phyloP scores from a whole-genome alignment of 1,140 invertebrate species.

The Hermetia illucens region DNA sequence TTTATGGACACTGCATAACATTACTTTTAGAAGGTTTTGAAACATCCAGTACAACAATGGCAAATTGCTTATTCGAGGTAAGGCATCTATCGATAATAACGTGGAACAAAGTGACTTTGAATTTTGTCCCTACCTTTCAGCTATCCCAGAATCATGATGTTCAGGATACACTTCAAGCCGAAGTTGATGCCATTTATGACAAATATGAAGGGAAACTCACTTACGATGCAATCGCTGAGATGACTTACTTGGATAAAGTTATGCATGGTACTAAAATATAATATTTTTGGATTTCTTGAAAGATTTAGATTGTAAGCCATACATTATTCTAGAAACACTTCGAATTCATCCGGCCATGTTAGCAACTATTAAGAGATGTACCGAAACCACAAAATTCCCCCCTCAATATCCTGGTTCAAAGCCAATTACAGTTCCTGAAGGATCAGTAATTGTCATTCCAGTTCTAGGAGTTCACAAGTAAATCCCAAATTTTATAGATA shows the following conservation, averaged over 20 bases:
- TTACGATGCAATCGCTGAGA: slow-evolving; percentile 31
- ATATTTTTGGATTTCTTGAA: background rate
- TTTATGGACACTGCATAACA: slow-evolving; percentile 16
- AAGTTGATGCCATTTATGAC: slow-evolving; percentile 32
- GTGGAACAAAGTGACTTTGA: no score
- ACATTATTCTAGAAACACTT: slow-evolving; percentile 12
- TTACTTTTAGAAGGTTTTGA: slow-evolving; percentile 21
- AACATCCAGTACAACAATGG: slow-evolving; percentile 17
- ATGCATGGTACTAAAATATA: slow-evolving; percentile 9
- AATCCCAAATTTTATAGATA: no score
- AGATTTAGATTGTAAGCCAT: no score
- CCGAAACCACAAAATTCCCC: slow-evolving; percentile 11
- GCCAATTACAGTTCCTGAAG: slow-evolving; percentile 3
- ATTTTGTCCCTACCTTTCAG: no score
- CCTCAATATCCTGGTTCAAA: slow-evolving; percentile 2
- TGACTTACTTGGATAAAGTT: slow-evolving; percentile 34
- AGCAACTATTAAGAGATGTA: slow-evolving; percentile 17
- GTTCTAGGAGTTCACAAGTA: slow-evolving; percentile 18
- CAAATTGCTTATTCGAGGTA: slow-evolving; percentile 15
- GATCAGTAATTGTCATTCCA: slow-evolving; percentile 14
- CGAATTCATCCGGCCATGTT: slow-evolving; percentile 18
- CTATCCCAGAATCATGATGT: slow-evolving; percentile 36
- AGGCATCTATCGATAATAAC: no score
- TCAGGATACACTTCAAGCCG: slow-evolving; percentile 36
- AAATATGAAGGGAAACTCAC: slow-evolving; percentile 21